Conservation (phyloP, 2,888 invertebrate species). For the Drosophila birchii region DNA sequence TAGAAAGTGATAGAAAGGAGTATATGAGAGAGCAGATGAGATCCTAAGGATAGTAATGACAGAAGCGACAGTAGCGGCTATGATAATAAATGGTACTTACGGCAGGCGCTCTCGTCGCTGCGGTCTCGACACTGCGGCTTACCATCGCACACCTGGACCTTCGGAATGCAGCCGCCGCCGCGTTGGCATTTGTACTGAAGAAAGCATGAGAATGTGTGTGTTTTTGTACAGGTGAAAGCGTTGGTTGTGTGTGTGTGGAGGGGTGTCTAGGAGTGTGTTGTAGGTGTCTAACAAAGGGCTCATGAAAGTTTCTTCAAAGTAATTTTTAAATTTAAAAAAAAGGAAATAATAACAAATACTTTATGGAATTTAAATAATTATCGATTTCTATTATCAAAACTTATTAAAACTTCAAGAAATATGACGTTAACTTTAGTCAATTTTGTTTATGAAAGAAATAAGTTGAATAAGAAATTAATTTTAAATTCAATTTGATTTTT, state of each 20-base stretch:
- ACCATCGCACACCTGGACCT: constrained; percentile 86
- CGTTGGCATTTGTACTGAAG: constrained; percentile 84
- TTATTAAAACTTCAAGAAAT: too few relatives aligned
- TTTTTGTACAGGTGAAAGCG: constrained; percentile 16
- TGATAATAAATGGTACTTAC: constrained; percentile 80
- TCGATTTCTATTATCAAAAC: too few relatives aligned
- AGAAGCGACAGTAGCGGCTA: not conserved
- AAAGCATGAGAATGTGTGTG: constrained; percentile 27
- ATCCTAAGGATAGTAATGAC: not conserved
- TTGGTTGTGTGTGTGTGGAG: constrained; percentile 20
- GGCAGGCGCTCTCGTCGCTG: constrained; percentile 86
- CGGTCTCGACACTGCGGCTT: constrained; percentile 86
- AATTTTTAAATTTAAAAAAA: too few relatives aligned
- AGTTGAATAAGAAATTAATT: too few relatives aligned
- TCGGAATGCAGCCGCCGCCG: constrained; percentile 84
- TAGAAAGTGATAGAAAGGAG: not conserved
- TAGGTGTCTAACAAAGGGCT: not conserved
- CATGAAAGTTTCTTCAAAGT: not conserved
- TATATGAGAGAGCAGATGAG: too few relatives aligned
- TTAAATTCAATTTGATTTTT: too few relatives aligned
- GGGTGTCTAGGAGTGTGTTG: not conserved
- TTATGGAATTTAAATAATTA: too few relatives aligned
- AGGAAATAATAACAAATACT: too few relatives aligned
- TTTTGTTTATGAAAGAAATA: too few relatives aligned
- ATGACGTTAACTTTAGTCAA: too few relatives aligned